These are phyloP conservation scores for Drosophila sulfurigaster DNA, from an alignment of 1,140 invertebrate species.

Conservation along the genomic window DNA sequence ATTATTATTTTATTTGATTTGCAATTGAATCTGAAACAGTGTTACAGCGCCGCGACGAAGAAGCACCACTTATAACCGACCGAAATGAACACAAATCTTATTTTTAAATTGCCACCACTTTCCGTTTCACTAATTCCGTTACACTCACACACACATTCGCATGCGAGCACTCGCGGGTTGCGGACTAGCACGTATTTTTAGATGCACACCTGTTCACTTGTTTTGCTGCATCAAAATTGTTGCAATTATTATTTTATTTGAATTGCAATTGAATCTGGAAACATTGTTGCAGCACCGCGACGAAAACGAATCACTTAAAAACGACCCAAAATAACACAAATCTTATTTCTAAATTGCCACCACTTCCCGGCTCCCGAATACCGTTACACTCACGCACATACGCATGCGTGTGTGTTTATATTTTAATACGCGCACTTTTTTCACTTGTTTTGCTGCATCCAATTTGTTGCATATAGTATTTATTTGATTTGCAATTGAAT, in stretches of 20 bases:
- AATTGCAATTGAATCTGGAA: neutral
- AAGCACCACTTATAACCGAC: neutral
- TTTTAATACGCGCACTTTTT: neutral
- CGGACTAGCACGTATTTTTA: neutral
- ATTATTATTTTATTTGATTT: constrained; percentile 5
- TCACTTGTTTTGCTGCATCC: neutral
- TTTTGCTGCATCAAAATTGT: neutral
- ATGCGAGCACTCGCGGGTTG: neutral
- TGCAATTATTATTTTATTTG: constrained; percentile 4
- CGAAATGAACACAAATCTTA: neutral
- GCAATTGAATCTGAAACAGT: neutral
- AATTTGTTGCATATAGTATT: neutral
- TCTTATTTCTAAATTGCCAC: neutral
- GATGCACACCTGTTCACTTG: neutral
- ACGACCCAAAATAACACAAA: neutral
- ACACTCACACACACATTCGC: neutral
- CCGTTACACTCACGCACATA: neutral
- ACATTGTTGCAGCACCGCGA: too few species aligned
- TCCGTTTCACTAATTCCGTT: too few species aligned
- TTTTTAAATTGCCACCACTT: neutral
- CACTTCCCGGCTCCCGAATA: neutral
- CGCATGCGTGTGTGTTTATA: neutral
- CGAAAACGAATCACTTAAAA: neutral
- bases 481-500: neutral
- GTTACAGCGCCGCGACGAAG: too few species aligned